Evolutionary conservation across 2,113 vertebrate species (phyloP).

Genomic region (Girardinichthys multiradiatus): DNA sequence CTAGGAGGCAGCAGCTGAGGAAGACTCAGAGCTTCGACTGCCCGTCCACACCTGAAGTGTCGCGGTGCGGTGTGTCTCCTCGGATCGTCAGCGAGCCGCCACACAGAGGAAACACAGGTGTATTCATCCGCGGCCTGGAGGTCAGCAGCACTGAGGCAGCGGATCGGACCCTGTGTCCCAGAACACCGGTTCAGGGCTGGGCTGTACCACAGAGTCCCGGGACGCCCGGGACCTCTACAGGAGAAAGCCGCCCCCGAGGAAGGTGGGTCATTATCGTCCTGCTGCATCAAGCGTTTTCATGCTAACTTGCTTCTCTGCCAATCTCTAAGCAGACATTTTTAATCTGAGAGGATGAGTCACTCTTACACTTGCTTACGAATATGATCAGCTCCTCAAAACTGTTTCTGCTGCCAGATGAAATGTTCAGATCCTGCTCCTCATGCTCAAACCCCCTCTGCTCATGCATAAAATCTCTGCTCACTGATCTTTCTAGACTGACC

Average conservation of each 20-base stretch:
- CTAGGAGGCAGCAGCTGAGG: conserved; percentile 48
- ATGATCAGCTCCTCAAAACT: too few species aligned
- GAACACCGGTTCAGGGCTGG: conserved; percentile 39
- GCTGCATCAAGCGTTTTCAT: not conserved
- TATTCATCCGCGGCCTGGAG: conserved; percentile 72
- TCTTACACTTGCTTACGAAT: too few species aligned
- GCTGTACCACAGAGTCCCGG: not conserved
- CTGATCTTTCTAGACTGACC: too few species aligned
- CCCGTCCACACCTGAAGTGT: conserved; percentile 34
- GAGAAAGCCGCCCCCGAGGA: conserved; percentile 30
- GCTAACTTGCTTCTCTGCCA: too few species aligned
- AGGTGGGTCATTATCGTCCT: conserved; percentile 41
- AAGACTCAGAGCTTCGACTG: conserved; percentile 70
- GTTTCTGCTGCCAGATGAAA: too few species aligned
- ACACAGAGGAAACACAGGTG: conserved; percentile 63
- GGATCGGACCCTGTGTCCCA: conserved; percentile 40
- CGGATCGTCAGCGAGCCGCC: conserved; percentile 48
- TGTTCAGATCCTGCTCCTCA: too few species aligned
- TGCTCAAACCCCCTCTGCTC: too few species aligned
- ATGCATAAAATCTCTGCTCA: too few species aligned
- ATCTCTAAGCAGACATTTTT: too few species aligned
- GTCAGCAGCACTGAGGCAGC: conserved; percentile 61
- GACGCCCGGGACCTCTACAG: not conserved
- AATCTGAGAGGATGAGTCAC: too few species aligned
- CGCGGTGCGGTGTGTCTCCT: not conserved